A percentile compares a stretch with the other conserved stretches of the same genome.
phyloP scores from a whole-genome alignment of 1,140 invertebrate genomes.

The Popillia japonica region DNA sequence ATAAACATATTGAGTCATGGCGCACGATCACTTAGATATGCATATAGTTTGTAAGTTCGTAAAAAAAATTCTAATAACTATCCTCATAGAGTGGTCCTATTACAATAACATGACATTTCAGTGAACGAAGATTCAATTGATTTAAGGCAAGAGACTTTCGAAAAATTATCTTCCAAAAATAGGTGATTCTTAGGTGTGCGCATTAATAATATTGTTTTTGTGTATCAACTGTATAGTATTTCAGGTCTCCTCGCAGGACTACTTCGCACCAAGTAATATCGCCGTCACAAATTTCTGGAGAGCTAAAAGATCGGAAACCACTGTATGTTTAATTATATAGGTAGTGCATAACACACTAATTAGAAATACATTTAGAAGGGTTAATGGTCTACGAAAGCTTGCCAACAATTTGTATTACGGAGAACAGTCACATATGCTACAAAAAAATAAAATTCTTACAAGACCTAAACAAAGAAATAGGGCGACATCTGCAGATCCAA shows the following conservation, averaged over 20 bases:
- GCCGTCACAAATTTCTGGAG: neutral
- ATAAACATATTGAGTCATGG: neutral
- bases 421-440: neutral
- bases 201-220: neutral
- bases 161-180: neutral
- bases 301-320: constrained; percentile 9
- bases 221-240: neutral
- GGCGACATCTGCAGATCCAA: constrained; percentile 30
- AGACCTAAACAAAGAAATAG: constrained; percentile 10
- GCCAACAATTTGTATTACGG: constrained; percentile 10
- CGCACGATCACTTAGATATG: neutral
- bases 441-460: neutral
- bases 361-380: neutral
- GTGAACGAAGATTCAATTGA: constrained; percentile 26
- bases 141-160: constrained; percentile 20
- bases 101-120: neutral
- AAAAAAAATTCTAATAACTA: neutral
- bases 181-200: constrained; percentile 8
- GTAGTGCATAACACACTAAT: neutral
- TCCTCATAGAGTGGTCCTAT: neutral
- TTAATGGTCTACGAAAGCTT: constrained; percentile 12
- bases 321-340: neutral
- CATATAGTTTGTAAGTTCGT: constrained; percentile 19
- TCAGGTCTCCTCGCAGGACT: constrained; percentile 14
- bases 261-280: constrained; percentile 28